phyloP scores from a whole-genome alignment of 2,888 invertebrate species.

The Tetanocera ferruginea region DNA sequence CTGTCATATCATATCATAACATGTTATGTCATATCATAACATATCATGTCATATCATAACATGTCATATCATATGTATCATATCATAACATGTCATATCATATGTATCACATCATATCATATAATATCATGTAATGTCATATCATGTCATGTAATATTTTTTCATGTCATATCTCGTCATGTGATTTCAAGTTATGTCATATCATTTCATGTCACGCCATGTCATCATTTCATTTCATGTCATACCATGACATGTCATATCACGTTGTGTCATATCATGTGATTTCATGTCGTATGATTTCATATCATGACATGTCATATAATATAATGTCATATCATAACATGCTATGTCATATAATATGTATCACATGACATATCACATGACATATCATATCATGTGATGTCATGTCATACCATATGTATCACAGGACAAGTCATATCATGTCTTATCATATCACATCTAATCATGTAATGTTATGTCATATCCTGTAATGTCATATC shows the following conservation, averaged over 20 bases:
- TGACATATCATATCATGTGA: constrained; percentile 2
- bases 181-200: constrained; percentile 14
- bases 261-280: constrained; percentile 37
- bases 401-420: constrained; percentile 6
- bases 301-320: constrained; percentile 33
- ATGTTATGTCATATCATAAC: constrained; percentile 34
- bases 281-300: constrained; percentile 37
- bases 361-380: constrained; percentile 3
- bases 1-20: constrained; percentile 34
- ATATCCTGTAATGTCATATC: neutral
- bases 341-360: constrained; percentile 23
- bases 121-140: too few relatives aligned
- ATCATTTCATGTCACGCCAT: too few relatives aligned
- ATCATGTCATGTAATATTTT: constrained; percentile 18
- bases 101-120: too few relatives aligned
- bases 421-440: too few relatives aligned
- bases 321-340: constrained; percentile 33
- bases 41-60: constrained; percentile 35
- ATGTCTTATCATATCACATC: constrained; percentile 2
- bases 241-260: constrained; percentile 35
- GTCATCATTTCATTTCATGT: constrained; percentile 24
- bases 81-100: constrained; percentile 30
- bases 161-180: constrained; percentile 19
- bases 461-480: neutral
- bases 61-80: constrained; percentile 33